Evolutionary conservation across 1,140 invertebrate genomes (phyloP), one percentile per base, ranked within the genome.

Genomic region (Eurytemora carolleeae): DNA sequence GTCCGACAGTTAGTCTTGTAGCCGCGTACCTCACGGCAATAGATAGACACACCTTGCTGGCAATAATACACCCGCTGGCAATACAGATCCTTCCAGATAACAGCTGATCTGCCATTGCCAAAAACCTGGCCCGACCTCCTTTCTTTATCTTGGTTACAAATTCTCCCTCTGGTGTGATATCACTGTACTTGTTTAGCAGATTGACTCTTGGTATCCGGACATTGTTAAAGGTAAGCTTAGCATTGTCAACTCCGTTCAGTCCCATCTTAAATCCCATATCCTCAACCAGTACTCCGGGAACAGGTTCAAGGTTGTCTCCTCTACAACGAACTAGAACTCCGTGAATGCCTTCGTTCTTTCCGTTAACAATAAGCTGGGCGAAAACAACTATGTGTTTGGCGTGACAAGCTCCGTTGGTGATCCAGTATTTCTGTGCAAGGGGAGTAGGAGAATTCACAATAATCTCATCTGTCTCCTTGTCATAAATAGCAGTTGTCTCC

Each of bases 211-310:
- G 68, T 17, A 69, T 67, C 22, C 68, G 65, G 17, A 69, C 67
- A 58, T 67, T 64, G 25, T 67, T 53, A 58, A 69, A 69, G 31
- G 53, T 61, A 7, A 69, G 56, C 63, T 68, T 69, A 18, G 68
- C 68, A 59, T 69, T 69, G 62, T 69, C 68, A n/a, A 69, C 68
- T 55, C 68, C 68, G 62, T 69, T 69, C 0, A 69, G 63, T 19
- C 67, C 67, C 60, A 69, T 69, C 59, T 69, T 69, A 57, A 64
- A 61, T n/a, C 68, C 68, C 68, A 69, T 69, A 59, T 69, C 68
- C 57, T 67, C 65, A 58, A 69, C 64, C 3, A 55, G 64, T 15
- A 69, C 68, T 3, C 66, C 66, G n/a, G 64, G 63, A 23, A 62
- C 54, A 22, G 60, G 60, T 18, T 53, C 24, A 2, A 69, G 61